Evolutionary conservation across 2,113 vertebrate genomes (phyloP).

Genomic region (Silurus meridionalis): DNA sequence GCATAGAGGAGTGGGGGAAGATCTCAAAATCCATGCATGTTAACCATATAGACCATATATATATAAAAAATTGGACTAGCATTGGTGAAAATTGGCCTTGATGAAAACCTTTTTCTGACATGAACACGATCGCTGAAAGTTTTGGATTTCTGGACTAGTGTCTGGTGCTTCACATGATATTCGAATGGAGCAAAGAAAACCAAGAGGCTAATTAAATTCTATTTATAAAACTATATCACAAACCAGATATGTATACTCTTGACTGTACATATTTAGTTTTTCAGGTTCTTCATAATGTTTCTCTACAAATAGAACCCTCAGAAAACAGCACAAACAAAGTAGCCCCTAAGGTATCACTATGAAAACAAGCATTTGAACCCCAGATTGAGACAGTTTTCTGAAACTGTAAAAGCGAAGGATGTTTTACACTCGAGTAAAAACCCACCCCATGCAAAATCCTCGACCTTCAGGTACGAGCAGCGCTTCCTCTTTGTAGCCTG

Average conservation of each 20-base stretch:
- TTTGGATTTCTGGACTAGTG: neutral
- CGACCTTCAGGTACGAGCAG: slow-evolving; percentile 27
- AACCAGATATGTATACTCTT: neutral
- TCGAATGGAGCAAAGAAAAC: neutral
- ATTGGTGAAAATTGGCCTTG: neutral
- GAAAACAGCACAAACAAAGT: neutral
- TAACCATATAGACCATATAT: neutral
- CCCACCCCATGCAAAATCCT: neutral
- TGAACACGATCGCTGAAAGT: neutral
- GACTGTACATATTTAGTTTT: neutral
- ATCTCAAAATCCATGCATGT: neutral
- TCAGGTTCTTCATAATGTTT: neutral
- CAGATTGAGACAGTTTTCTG: neutral
- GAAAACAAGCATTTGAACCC: neutral
- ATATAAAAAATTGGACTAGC: too few species aligned
- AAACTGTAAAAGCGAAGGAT: too few species aligned
- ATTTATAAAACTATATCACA: too few species aligned
- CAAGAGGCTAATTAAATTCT: neutral
- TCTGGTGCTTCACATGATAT: neutral
- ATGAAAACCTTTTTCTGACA: neutral
- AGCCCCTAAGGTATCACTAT: neutral
- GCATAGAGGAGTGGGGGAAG: neutral
- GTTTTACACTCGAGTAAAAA: neutral
- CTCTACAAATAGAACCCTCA: neutral
- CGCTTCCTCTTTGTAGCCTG: slow-evolving; percentile 6